Base-by-base conservation (phyloP, 2,888 invertebrate species). In the Lasioglossum malachurum region DNA sequence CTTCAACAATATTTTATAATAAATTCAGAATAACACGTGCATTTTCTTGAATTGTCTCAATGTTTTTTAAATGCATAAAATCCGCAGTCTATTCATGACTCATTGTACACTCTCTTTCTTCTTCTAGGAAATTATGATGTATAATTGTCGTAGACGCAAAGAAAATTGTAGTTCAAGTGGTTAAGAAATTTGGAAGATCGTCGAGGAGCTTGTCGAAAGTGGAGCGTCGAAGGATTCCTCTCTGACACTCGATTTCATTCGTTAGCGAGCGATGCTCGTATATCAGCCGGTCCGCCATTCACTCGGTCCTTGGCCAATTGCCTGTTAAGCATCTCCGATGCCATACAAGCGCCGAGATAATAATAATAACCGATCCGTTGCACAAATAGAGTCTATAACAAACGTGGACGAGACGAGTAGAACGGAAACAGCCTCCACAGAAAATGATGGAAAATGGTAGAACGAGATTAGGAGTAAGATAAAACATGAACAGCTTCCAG, bases 261-360 rank as follows among this genome's bases (percentile, higher is more conserved):
- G 94, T 94, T 94, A 89, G 53, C 94, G 87, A 1, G 83, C 93
- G 89, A 35, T 94, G 89, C 84, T 94, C 94, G 82, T 91, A 90
- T 88, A 81, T n/a, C 19, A 44, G 16, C 14, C 41, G 91, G 49
- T 90, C 69, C 69, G 69, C 91, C 92, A 92, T 93, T 73, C 73
- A 46, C 44, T 75, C 38, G 73, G 72, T 88, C 88, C 91, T 92
- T 93, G 93, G 94, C 93, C 90, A 88, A 92, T 91, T 93, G 94
- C 93, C 94, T 90, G 90, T 82, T 84, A 87, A 87, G 80, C 83
- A 79, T 78, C 75, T 82, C 23, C 73, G 81, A 78, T 79, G 83
- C 82, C 82, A 75, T 81, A 67, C 73, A 69, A 74, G 69, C 60
- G 72, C 72, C 75, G 41, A 79, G 85, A 86, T 67, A 67, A 35